These are phyloP conservation scores for Tridacna crocea DNA, from an alignment of 2,888 invertebrate genomes.

Conservation along the genomic window DNA sequence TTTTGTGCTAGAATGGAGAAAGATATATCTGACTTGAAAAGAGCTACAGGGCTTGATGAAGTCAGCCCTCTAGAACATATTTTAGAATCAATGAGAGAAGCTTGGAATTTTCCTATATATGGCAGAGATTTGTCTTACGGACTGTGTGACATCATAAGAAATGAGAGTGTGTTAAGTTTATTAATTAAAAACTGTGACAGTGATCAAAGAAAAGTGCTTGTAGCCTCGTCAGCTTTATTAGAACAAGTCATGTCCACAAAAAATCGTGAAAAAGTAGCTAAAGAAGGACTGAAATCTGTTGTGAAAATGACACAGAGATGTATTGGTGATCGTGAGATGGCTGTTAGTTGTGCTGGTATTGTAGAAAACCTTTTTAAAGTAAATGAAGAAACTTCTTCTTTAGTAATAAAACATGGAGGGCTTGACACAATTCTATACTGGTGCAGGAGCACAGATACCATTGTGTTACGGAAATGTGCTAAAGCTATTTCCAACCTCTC, in stretches of 20 bases:
- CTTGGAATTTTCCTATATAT: slow-evolving; percentile 98
- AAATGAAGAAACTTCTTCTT: slow-evolving; percentile 97
- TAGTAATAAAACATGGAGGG: slow-evolving; percentile 95
- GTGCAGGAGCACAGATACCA: slow-evolving; percentile 95
- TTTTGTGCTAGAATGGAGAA: slow-evolving; percentile 70
- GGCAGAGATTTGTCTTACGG: slow-evolving; percentile 96
- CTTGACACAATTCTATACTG: slow-evolving; percentile 96
- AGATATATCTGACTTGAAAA: slow-evolving; percentile 71
- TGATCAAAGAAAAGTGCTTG: slow-evolving; percentile 91
- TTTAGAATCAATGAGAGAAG: slow-evolving; percentile 85
- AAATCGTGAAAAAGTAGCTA: slow-evolving; percentile 96
- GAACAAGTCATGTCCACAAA: slow-evolving; percentile 98
- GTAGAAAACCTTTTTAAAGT: slow-evolving; percentile 92
- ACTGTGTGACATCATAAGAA: slow-evolving; percentile 94
- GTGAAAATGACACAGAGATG: slow-evolving; percentile 95
- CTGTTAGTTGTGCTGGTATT: slow-evolving; percentile 80
- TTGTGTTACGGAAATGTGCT: slow-evolving; percentile 96
- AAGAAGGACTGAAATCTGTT: slow-evolving; percentile 94
- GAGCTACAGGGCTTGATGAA: slow-evolving; percentile 70
- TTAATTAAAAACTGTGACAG: slow-evolving; percentile 88
- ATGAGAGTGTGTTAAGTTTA: slow-evolving; percentile 94
- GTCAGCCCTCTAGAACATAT: slow-evolving; percentile 75
- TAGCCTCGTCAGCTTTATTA: slow-evolving; percentile 93
- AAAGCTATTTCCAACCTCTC: slow-evolving; percentile 98
- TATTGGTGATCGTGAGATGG: slow-evolving; percentile 90